Base-by-base conservation (phyloP, 2,113 vertebrate species). In the Eptesicus fuscus region DNA sequence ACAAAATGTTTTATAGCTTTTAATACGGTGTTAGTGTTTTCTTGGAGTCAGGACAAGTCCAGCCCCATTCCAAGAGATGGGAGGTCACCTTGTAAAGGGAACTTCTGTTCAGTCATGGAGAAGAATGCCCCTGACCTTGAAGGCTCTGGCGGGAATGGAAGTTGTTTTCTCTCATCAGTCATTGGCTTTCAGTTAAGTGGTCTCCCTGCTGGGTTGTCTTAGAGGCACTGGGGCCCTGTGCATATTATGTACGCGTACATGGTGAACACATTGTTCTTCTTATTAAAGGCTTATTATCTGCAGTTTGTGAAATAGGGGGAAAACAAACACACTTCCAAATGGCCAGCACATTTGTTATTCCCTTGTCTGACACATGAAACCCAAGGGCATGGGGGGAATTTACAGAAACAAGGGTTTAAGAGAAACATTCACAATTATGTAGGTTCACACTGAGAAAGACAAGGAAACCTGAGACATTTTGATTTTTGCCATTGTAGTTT, bases 251-350 rank as follows among this genome's bases (percentile, higher is more conserved):
- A 22, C 20, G 10, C 13, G 25, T 30, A 1, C 82, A 40, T 1
- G n/a, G 49, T 82, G 74, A 85, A 32, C 35, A 22, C 9, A 2
- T 40, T 23, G 25, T 77, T 90, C 77, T 77, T 73, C 42, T 92
- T 86, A 77, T 67, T 93, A 93, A 44, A 92, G 53, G 42, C 73
- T 87, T 95, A 90, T 70, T 53, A 93, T 56, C 67, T 83, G 89
- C 40, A 63, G 30, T 80, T 88, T 79, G 51, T 76, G 51, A 90
- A 91, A 70, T 40, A 56, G 30, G 32, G 23, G 91, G 28, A 73
- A 83, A 85, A 80, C 42, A 90, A 25, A 88, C 47, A 65, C 18
- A 28, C 42, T 78, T 91, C 30, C 51, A 78, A 94, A 71, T 80
- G 89, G 32, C 49, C 23, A 14, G 28, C 59, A 0, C 28, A 28